These are phyloP conservation scores for Epinephelus moara DNA, from an alignment of 2,113 vertebrate genomes.

Conservation along the genomic window DNA sequence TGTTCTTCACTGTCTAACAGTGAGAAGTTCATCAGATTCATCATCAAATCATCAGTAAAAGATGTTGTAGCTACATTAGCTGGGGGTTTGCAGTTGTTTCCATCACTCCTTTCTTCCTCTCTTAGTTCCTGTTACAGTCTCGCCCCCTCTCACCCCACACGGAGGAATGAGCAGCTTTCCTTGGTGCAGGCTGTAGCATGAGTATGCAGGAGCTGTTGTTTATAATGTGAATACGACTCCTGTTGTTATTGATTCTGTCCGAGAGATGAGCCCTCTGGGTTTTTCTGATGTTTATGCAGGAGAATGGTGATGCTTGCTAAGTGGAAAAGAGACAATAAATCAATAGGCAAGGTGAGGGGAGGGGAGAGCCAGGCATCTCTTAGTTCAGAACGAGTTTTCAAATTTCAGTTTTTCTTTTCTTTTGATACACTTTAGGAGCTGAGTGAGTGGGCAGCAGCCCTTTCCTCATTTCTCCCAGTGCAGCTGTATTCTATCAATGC, in stretches of 20 bases:
- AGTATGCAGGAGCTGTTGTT: constrained; percentile 76
- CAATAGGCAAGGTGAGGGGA: constrained; percentile 76
- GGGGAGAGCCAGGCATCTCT: constrained; percentile 39
- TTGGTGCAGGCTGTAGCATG: constrained; percentile 54
- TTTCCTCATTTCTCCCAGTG: constrained; percentile 2
- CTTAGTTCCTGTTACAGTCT: neutral
- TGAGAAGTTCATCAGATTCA: neutral
- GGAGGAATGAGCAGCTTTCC: constrained; percentile 43
- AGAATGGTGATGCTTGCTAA: constrained; percentile 81
- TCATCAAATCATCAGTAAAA: neutral
- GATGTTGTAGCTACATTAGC: too few relatives aligned
- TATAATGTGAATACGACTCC: constrained; percentile 79
- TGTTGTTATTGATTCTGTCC: constrained; percentile 81
- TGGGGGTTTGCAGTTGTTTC: neutral
- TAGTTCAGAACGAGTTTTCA: constrained; percentile 68
- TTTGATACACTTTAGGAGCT: constrained; percentile 52
- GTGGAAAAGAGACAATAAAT: constrained; percentile 82
- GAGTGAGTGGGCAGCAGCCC: constrained; percentile 15
- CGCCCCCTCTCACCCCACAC: neutral
- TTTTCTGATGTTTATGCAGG: constrained; percentile 83
- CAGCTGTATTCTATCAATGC: constrained; percentile 9
- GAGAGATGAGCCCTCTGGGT: constrained; percentile 80
- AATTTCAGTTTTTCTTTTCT: constrained; percentile 69
- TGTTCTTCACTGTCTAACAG: neutral
- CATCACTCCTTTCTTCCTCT: neutral